These are phyloP conservation scores for Burhinus bistriatus DNA, from an alignment of 2,113 vertebrate genomes.

Conservation along the genomic window DNA sequence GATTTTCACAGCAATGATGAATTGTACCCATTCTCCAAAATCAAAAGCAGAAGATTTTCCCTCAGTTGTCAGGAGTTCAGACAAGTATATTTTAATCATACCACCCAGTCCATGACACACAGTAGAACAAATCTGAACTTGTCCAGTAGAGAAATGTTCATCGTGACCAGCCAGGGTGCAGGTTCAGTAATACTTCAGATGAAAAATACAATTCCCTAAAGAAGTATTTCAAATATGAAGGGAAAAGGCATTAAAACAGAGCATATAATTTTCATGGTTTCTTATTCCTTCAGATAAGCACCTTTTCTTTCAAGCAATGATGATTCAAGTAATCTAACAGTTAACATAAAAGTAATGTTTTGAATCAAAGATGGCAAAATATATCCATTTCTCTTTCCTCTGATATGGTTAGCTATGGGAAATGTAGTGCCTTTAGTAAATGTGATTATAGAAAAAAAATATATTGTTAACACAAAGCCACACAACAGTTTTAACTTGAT, in stretches of 20 bases:
- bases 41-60: background rate
- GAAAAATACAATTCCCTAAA: background rate
- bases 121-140: background rate
- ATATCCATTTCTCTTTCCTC: background rate
- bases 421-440: background rate
- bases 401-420: background rate
- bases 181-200: background rate
- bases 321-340: background rate
- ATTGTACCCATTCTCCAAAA: background rate
- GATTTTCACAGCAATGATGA: background rate
- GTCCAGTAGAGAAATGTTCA: background rate
- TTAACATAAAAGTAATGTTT: background rate
- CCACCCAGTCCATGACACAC: fast-evolving
- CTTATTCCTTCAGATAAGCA: background rate
- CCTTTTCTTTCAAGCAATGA: background rate
- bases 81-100: background rate
- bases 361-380: background rate
- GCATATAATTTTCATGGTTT: background rate
- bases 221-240: background rate
- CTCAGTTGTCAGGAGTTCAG: fast-evolving
- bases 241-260: background rate
- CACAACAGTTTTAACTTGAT: background rate
- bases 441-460: background rate
- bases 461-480: background rate
- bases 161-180: background rate